Percentiles rank a stretch among this genome's conserved stretches.
phyloP scores from a whole-genome alignment of 2,888 invertebrate genomes.

The Azorinus chamasolen region DNA sequence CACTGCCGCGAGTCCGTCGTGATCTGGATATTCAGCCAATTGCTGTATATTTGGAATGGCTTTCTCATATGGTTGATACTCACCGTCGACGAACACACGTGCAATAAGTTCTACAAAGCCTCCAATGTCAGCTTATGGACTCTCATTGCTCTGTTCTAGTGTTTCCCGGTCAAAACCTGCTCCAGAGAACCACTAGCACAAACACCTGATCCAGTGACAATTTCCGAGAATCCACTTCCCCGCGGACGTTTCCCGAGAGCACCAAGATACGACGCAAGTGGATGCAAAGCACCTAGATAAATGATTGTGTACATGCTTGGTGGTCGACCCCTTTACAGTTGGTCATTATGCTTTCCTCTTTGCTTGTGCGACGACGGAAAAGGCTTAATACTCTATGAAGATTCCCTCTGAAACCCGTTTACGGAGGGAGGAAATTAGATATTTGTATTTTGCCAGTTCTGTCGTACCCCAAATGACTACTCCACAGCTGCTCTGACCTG shows the following conservation, averaged over 20 bases:
- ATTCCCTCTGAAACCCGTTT: no score
- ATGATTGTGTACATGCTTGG: no score
- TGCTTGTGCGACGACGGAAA: no score
- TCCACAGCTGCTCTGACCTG: no score
- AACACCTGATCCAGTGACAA: slow-evolving; percentile 24
- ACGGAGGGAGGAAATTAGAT: no score
- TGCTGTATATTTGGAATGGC: neutral
- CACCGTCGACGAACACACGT: neutral
- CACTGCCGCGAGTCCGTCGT: neutral
- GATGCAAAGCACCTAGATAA: slow-evolving; percentile 28
- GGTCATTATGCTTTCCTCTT: no score
- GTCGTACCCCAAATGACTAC: no score
- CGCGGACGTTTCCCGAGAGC: slow-evolving; percentile 31
- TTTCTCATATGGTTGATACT: neutral
- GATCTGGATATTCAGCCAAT: neutral
- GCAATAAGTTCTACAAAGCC: neutral
- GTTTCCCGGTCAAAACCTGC: slow-evolving; percentile 28
- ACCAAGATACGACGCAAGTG: slow-evolving; percentile 16
- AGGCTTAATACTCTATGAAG: no score
- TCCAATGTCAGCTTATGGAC: slow-evolving; percentile 22
- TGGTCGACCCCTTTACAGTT: no score
- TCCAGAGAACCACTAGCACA: slow-evolving; percentile 40
- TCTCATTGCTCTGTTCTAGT: slow-evolving; percentile 35
- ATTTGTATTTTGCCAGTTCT: no score
- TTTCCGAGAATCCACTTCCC: slow-evolving; percentile 38